phyloP scores from a whole-genome alignment of 2,113 vertebrate species.

The Calyptomena viridis region DNA sequence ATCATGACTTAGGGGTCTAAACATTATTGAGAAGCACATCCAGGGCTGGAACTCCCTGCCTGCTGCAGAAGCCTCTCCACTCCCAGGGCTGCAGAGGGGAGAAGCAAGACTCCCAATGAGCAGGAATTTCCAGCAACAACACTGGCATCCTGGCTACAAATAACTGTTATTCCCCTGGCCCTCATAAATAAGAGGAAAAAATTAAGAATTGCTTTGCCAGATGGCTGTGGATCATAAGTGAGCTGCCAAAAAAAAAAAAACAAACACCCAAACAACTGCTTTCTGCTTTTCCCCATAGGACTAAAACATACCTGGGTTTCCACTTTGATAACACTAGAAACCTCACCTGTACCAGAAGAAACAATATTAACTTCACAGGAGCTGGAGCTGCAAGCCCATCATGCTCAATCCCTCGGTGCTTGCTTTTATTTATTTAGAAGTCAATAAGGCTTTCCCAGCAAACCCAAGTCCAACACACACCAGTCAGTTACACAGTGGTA shows the following conservation, averaged over 20 bases:
- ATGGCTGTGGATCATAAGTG: background rate
- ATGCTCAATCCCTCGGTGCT: background rate
- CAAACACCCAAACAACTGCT: background rate
- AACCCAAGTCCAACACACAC: background rate
- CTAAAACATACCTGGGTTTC: background rate
- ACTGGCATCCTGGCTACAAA: background rate
- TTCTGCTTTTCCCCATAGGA: background rate
- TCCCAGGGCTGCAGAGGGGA: background rate
- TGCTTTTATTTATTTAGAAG: background rate
- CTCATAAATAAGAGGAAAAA: background rate
- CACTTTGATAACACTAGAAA: background rate
- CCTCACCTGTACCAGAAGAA: background rate
- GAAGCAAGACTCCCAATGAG: background rate
- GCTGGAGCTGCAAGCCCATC: background rate
- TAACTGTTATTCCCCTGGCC: background rate
- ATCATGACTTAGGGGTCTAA: background rate
- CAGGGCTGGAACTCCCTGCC: background rate
- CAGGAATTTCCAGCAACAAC: background rate
- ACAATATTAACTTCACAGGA: background rate
- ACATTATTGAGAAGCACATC: background rate
- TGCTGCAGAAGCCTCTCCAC: background rate
- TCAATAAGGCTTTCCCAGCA: background rate
- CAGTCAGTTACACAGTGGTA: background rate
- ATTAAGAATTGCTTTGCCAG: background rate
- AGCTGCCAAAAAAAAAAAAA: background rate